These are phyloP conservation scores for Tragelaphus scriptus DNA, from an alignment of 2,113 vertebrate genomes.

Conservation along the genomic window DNA sequence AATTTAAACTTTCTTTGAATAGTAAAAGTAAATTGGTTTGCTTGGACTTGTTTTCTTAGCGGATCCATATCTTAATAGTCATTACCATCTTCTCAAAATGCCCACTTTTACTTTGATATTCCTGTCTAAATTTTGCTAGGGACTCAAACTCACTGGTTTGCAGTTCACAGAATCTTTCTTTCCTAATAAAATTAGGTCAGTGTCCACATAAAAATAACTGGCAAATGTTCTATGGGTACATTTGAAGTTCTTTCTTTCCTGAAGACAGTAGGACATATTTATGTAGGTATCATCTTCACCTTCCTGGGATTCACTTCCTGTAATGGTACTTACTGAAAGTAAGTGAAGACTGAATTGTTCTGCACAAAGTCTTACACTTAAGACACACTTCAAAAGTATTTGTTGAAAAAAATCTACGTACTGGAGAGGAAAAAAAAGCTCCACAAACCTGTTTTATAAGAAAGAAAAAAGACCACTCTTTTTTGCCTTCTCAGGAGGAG, in stretches of 20 bases:
- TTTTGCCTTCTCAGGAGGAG: not conserved
- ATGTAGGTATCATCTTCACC: not conserved
- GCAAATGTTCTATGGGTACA: not conserved
- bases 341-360: conserved; percentile 15
- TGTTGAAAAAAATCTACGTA: not conserved
- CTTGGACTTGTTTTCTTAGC: not conserved
- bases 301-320: not conserved
- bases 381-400: not conserved
- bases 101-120: not conserved
- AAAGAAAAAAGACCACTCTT: not conserved
- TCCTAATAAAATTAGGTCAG: not conserved
- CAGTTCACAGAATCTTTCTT: not conserved
- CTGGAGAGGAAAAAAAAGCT: not conserved
- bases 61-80: not conserved
- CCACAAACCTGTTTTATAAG: not conserved
- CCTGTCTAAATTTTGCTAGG: not conserved
- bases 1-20: not conserved
- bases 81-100: not conserved
- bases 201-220: not conserved
- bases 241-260: not conserved
- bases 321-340: not conserved
- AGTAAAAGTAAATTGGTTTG: not conserved
- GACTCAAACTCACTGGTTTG: not conserved
- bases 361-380: not conserved
- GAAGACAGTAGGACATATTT: not conserved